These are phyloP conservation scores for Callaeas wilsoni DNA, from an alignment of 2,113 vertebrate genomes.

Conservation along the genomic window DNA sequence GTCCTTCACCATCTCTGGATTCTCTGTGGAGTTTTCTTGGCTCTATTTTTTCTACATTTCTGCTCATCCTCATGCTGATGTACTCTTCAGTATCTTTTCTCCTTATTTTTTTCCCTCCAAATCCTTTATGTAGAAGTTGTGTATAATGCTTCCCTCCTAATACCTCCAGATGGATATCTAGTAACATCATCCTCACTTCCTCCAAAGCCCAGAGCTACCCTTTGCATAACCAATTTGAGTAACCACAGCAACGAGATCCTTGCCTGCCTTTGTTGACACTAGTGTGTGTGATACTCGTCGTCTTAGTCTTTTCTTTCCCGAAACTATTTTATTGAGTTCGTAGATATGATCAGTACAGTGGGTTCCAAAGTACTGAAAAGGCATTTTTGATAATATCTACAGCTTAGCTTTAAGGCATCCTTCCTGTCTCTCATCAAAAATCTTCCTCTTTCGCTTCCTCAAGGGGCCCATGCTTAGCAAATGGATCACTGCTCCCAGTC, in stretches of 20 bases:
- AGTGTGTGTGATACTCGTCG: not conserved
- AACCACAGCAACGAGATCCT: not conserved
- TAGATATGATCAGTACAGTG: not conserved
- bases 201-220: not conserved
- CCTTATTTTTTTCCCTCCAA: not conserved
- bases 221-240: not conserved
- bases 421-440: not conserved
- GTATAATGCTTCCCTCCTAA: not conserved
- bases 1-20: not conserved
- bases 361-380: not conserved
- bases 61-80: not conserved
- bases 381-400: not conserved
- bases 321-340: not conserved
- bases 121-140: not conserved
- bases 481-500: not conserved
- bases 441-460: not conserved
- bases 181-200: not conserved
- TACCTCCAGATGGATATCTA: not conserved
- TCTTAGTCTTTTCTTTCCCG: not conserved
- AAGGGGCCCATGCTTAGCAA: not conserved
- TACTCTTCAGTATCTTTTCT: not conserved
- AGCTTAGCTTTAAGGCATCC: not conserved
- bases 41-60: not conserved
- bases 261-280: not conserved
- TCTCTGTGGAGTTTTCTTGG: not conserved